These are phyloP conservation scores for Cataglyphis altisquamis DNA, from an alignment of 2,888 invertebrate genomes.

Conservation along the genomic window DNA sequence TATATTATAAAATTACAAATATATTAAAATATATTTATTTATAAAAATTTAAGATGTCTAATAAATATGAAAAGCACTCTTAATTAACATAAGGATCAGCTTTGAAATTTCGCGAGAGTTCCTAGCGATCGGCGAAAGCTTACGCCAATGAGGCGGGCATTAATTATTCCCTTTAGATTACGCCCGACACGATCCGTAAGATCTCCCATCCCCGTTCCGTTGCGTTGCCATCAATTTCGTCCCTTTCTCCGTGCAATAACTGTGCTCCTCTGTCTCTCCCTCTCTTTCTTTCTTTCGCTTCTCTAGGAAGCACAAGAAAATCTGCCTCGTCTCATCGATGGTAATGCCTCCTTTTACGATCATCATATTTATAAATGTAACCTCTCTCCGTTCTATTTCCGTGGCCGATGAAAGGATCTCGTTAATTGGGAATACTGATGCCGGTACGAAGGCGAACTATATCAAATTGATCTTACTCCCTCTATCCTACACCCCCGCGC, in stretches of 20 bases:
- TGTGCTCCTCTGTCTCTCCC: slow-evolving; percentile 35
- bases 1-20: neutral
- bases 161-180: slow-evolving; percentile 80
- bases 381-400: slow-evolving; percentile 64
- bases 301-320: slow-evolving; percentile 61
- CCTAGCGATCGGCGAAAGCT: slow-evolving; percentile 59
- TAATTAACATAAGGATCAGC: slow-evolving; percentile 49
- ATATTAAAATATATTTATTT: neutral
- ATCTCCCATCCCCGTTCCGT: slow-evolving; percentile 61
- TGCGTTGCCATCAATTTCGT: slow-evolving; percentile 75
- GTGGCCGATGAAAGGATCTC: slow-evolving; percentile 81
- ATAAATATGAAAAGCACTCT: slow-evolving; percentile 17
- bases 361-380: slow-evolving; percentile 80
- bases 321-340: slow-evolving; percentile 70
- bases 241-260: slow-evolving; percentile 65
- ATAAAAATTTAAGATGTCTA: slow-evolving; percentile 19
- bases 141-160: slow-evolving; percentile 70
- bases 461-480: slow-evolving; percentile 78
- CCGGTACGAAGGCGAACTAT: slow-evolving; percentile 75
- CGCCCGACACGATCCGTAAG: slow-evolving; percentile 71
- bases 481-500: slow-evolving; percentile 50
- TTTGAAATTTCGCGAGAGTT: slow-evolving; percentile 43
- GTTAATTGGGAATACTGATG: slow-evolving; percentile 85
- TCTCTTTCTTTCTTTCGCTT: slow-evolving; percentile 20
- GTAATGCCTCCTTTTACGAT: slow-evolving; percentile 77